These are phyloP conservation scores for Caradrina clavipalpis DNA, from an alignment of 2,888 invertebrate species.

Conservation along the genomic window DNA sequence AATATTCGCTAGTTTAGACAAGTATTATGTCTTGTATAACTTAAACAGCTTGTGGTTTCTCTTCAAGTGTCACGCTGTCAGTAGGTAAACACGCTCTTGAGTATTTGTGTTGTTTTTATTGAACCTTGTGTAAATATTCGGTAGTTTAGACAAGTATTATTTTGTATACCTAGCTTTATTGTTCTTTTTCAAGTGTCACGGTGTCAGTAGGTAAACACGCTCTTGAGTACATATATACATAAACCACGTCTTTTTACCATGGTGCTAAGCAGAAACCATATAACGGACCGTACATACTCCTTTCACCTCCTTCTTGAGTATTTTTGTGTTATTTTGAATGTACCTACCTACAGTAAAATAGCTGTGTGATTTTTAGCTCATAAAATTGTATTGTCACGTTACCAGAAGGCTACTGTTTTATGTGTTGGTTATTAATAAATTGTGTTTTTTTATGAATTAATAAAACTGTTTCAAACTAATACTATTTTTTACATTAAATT, in stretches of 20 bases:
- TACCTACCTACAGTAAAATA: too few relatives aligned
- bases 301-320: too few relatives aligned
- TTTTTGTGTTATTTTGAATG: neutral
- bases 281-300: too few relatives aligned
- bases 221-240: too few relatives aligned
- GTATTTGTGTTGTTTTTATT: neutral
- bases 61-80: neutral
- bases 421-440: neutral
- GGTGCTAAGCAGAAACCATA: too few relatives aligned
- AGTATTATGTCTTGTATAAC: conserved; percentile 19
- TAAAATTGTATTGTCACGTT: neutral
- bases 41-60: neutral
- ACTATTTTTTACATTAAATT: too few relatives aligned
- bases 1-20: conserved; percentile 23
- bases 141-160: conserved; percentile 15
- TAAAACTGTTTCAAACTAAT: neutral
- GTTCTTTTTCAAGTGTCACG: neutral
- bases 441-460: neutral
- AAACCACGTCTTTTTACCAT: too few relatives aligned
- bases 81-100: conserved; percentile 18
- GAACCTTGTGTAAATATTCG: neutral
- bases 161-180: conserved; percentile 17
- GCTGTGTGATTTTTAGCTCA: too few relatives aligned
- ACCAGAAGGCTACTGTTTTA: neutral
- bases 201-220: conserved; percentile 16